A percentile compares a stretch with the other conserved stretches of the same genome.
Conservation (phyloP, 2,113 vertebrate genomes). For the Pseudopodoces humilis region DNA sequence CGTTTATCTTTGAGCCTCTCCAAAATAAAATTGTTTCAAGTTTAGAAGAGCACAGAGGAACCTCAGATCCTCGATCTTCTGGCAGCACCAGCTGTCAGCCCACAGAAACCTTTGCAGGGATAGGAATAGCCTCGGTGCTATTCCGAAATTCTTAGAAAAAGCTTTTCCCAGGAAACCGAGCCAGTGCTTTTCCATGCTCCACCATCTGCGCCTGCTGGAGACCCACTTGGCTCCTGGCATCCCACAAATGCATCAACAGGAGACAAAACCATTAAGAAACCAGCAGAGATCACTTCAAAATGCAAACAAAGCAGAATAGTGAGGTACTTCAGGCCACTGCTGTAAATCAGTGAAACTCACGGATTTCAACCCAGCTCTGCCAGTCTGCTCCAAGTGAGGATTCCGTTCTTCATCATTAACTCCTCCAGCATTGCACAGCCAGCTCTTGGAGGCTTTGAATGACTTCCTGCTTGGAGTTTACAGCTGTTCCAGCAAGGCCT, state of each 20-base stretch:
- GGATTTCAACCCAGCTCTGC: not conserved
- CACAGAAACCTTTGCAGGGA: slow-evolving; percentile 33
- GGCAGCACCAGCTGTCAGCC: slow-evolving; percentile 18
- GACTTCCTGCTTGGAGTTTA: slow-evolving; percentile 42
- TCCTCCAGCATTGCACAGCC: slow-evolving; percentile 36
- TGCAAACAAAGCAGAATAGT: slow-evolving; percentile 32
- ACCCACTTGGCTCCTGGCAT: not conserved
- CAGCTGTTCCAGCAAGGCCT: slow-evolving; percentile 52
- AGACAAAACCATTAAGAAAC: slow-evolving; percentile 30
- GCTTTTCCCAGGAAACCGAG: slow-evolving; percentile 26
- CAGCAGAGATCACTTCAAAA: slow-evolving; percentile 54
- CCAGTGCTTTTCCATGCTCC: not conserved
- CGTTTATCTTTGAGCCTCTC: not conserved
- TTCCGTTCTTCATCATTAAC: slow-evolving; percentile 44
- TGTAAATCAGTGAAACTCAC: slow-evolving; percentile 7
- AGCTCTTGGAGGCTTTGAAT: slow-evolving; percentile 16
- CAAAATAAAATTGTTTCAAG: slow-evolving; percentile 36
- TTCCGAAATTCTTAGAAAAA: slow-evolving; percentile 3
- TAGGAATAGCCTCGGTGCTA: not conserved
- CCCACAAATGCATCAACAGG: not conserved
- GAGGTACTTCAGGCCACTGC: not conserved
- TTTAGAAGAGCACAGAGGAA: slow-evolving; percentile 54
- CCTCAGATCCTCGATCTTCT: slow-evolving; percentile 26
- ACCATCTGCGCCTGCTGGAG: slow-evolving; percentile 45
- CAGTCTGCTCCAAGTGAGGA: slow-evolving; percentile 30